Percentiles rank a stretch among this genome's conserved stretches.
Conservation (phyloP, 2,797 vertebrate genomes). For the Sylvia borin region DNA sequence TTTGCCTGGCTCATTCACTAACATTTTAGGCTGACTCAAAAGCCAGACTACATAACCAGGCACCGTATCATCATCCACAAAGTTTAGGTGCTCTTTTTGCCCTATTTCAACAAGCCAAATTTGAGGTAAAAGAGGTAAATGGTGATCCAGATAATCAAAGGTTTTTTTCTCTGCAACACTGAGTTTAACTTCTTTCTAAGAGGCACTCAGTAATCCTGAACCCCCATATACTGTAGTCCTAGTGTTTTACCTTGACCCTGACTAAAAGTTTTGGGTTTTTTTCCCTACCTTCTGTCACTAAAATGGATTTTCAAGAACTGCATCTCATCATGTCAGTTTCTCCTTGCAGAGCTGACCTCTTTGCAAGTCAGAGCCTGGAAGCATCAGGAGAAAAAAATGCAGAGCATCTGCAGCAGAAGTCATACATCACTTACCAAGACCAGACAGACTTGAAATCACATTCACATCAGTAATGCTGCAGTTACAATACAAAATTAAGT, state of each 20-base stretch:
- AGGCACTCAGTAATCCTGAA: not conserved
- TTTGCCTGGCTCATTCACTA: not conserved
- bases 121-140: not conserved
- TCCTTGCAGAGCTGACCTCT: not conserved
- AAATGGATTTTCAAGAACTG: not conserved
- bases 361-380: not conserved
- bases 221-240: not conserved
- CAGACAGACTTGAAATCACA: not conserved
- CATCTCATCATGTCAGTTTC: not conserved
- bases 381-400: not conserved
- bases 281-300: not conserved
- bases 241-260: not conserved
- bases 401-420: not conserved
- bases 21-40: not conserved
- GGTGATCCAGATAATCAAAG: not conserved
- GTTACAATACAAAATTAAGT: not conserved
- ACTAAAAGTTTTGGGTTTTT: not conserved
- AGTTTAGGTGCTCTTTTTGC: not conserved
- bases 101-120: not conserved
- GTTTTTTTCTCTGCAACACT: not conserved
- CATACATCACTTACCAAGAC: not conserved
- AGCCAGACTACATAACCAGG: not conserved
- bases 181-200: not conserved
- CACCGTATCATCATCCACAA: not conserved
- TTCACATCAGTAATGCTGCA: not conserved